These are phyloP conservation scores for Marisa cornuarietis DNA, from an alignment of 1,140 invertebrate genomes.

Conservation along the genomic window DNA sequence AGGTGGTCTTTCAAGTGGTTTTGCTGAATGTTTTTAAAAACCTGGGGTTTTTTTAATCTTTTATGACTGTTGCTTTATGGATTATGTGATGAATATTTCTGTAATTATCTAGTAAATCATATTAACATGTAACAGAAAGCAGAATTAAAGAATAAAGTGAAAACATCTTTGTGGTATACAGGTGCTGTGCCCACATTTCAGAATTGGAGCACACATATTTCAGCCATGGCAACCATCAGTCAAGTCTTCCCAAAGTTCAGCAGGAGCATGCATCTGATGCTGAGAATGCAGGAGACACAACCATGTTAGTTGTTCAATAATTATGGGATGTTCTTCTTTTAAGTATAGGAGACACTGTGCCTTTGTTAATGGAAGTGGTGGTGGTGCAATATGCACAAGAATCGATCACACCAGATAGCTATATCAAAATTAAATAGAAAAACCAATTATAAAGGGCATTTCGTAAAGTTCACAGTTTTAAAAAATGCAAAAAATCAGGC, in stretches of 20 bases:
- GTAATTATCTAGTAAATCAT: background rate
- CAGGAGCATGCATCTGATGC: slow-evolving; percentile 41
- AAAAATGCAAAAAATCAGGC: no score
- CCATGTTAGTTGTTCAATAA: slow-evolving; percentile 29
- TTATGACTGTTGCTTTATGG: no score
- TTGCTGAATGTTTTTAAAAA: background rate
- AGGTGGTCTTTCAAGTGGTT: background rate
- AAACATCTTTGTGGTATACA: slow-evolving; percentile 30
- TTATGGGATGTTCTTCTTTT: no score
- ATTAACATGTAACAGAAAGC: no score
- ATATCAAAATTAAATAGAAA: no score
- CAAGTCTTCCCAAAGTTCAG: slow-evolving; percentile 60
- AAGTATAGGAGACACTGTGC: no score
- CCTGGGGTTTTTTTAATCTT: no score
- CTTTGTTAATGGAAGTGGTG: no score
- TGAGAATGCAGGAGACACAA: slow-evolving; percentile 19
- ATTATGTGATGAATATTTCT: background rate
- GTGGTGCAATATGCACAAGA: no score
- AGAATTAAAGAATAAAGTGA: background rate
- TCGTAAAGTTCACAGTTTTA: no score
- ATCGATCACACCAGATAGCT: no score
- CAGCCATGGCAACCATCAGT: slow-evolving; percentile 68
- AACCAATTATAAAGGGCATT: no score
- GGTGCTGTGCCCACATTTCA: slow-evolving; percentile 87
- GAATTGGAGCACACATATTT: slow-evolving; percentile 88